A percentile compares a stretch with the other conserved stretches of the same genome.
Conservation (phyloP, 2,113 vertebrate species). For the Crotalus viridis region DNA sequence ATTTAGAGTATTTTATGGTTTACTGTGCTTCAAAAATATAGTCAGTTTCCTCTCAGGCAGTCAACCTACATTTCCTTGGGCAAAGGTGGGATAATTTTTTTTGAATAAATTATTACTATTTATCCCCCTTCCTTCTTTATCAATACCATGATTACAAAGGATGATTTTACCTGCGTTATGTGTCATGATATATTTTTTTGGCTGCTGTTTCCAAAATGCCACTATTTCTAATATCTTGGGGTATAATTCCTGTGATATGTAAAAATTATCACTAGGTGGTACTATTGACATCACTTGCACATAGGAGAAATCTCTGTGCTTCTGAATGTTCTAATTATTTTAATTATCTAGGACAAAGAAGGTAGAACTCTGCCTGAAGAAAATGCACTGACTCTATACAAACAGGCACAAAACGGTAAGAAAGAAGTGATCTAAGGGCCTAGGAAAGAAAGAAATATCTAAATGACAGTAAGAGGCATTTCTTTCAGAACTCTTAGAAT, state of each 20-base stretch:
- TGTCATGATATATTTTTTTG: background rate
- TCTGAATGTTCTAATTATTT: background rate
- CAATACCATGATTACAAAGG: background rate
- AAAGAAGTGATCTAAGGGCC: background rate
- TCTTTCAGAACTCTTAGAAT: background rate
- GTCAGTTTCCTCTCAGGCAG: background rate
- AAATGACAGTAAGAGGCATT: background rate
- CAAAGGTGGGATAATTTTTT: background rate
- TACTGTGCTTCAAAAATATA: background rate
- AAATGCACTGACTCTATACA: background rate
- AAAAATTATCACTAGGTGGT: constrained; percentile 2
- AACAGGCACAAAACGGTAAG: background rate
- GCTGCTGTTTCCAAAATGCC: background rate
- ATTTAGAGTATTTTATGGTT: background rate
- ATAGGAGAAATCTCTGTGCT: background rate
- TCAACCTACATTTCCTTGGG: background rate
- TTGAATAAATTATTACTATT: background rate
- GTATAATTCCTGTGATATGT: background rate
- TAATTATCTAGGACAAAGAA: background rate
- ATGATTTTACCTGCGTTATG: background rate
- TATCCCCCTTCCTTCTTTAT: no score
- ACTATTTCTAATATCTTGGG: background rate
- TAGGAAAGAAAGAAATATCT: background rate
- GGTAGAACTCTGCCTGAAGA: background rate
- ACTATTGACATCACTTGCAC: background rate